phyloP scores from a whole-genome alignment of 2,113 vertebrate genomes.

The Lota lota region DNA sequence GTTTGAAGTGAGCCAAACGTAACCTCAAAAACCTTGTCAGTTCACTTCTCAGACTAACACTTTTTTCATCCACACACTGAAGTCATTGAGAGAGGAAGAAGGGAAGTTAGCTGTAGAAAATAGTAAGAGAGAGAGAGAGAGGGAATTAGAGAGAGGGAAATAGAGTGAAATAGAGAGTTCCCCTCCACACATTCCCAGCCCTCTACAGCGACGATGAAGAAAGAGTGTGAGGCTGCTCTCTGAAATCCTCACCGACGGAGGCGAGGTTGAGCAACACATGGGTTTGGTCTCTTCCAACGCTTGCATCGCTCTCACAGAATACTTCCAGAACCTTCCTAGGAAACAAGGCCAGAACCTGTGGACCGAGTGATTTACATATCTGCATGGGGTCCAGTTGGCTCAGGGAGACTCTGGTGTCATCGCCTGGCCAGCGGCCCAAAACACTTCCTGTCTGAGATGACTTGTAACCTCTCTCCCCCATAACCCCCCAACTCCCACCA shows the following conservation, averaged over 20 bases:
- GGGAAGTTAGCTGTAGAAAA: no score
- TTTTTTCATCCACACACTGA: no score
- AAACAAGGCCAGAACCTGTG: constrained; percentile 38
- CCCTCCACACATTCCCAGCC: background rate
- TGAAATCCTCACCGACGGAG: constrained; percentile 17
- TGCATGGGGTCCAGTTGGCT: constrained; percentile 41
- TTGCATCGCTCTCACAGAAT: constrained; percentile 33
- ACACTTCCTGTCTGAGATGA: constrained; percentile 61
- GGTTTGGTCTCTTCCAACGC: constrained; percentile 36
- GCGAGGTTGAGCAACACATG: constrained; percentile 36
- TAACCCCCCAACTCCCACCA: background rate
- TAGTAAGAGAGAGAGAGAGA: no score
- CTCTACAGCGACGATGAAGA: constrained; percentile 7
- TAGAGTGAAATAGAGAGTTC: no score
- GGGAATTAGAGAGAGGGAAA: no score
- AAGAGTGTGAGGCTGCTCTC: constrained; percentile 8
- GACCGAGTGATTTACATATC: constrained; percentile 50
- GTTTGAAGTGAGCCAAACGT: no score
- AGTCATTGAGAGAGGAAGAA: no score
- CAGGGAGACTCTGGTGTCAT: constrained; percentile 44
- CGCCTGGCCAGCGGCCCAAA: constrained; percentile 28
- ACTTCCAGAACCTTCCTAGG: constrained; percentile 29
- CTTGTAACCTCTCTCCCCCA: constrained; percentile 41
- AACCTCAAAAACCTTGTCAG: no score
- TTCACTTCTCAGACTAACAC: no score